Conservation (phyloP, 2,797 vertebrate genomes). For the Carcharodon carcharias region DNA sequence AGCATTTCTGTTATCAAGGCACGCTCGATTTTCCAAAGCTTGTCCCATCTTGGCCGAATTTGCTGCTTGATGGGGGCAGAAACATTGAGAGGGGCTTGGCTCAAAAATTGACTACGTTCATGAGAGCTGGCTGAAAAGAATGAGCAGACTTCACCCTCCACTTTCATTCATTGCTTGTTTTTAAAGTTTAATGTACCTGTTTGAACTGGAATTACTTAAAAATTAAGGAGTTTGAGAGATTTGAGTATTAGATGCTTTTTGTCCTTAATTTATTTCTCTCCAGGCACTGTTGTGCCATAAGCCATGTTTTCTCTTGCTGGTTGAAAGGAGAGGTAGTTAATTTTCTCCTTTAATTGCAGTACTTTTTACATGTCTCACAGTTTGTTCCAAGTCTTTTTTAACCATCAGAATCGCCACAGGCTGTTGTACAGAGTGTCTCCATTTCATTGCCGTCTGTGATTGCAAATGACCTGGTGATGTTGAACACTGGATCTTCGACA, state of each 20-base stretch:
- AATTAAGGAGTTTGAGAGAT: too few species aligned
- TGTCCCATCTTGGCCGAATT: not conserved
- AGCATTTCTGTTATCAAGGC: not conserved
- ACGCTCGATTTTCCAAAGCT: not conserved
- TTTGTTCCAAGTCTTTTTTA: not conserved
- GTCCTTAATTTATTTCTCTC: not conserved
- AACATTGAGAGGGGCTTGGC: not conserved
- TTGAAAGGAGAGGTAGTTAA: not conserved
- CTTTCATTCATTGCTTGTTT: not conserved
- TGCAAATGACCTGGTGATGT: not conserved
- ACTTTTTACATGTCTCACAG: not conserved
- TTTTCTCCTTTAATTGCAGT: not conserved
- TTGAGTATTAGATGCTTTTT: not conserved
- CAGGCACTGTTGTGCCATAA: not conserved
- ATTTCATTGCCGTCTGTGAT: not conserved
- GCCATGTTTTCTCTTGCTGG: not conserved
- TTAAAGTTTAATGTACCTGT: not conserved
- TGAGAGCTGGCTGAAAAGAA: not conserved
- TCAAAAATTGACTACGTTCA: not conserved
- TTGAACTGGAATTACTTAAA: not conserved
- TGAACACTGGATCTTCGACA: not conserved
- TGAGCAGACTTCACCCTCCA: not conserved
- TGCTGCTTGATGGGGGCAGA: not conserved
- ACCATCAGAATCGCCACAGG: not conserved
- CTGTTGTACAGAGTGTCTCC: not conserved